Conservation (phyloP, 2,888 invertebrate species). For the Apamea monoglypha region DNA sequence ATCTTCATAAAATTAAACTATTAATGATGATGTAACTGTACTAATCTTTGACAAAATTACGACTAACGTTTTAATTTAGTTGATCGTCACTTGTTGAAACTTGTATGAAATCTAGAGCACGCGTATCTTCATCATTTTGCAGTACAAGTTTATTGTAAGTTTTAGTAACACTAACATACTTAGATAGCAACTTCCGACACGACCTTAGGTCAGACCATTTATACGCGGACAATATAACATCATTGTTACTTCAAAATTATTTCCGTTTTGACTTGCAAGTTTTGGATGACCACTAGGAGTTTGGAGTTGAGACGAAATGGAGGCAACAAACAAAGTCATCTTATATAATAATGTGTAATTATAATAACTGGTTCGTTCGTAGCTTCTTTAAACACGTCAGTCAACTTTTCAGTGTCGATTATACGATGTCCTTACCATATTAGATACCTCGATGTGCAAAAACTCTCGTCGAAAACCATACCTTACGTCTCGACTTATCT, state of each 20-base stretch:
- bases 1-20: slow-evolving; percentile 7
- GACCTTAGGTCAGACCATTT: slow-evolving; percentile 52
- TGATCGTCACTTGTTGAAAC: neutral
- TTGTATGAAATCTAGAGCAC: slow-evolving; percentile 27
- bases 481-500: neutral
- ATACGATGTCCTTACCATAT: neutral
- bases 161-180: slow-evolving; percentile 43
- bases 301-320: slow-evolving; percentile 20
- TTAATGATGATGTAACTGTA: slow-evolving; percentile 24
- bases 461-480: neutral
- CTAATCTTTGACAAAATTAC: neutral
- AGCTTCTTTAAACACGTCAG: neutral
- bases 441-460: neutral
- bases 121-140: neutral
- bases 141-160: slow-evolving; percentile 5
- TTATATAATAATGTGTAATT: neutral
- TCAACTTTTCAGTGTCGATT: neutral
- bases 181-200: slow-evolving; percentile 42
- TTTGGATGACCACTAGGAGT: slow-evolving; percentile 35
- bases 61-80: neutral
- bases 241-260: slow-evolving; percentile 56
- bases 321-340: neutral
- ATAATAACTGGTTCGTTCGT: neutral
- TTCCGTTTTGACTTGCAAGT: slow-evolving; percentile 68
- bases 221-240: slow-evolving; percentile 35